Base-by-base conservation (phyloP, 2,888 invertebrate species). In the Keiferia lycopersicella region DNA sequence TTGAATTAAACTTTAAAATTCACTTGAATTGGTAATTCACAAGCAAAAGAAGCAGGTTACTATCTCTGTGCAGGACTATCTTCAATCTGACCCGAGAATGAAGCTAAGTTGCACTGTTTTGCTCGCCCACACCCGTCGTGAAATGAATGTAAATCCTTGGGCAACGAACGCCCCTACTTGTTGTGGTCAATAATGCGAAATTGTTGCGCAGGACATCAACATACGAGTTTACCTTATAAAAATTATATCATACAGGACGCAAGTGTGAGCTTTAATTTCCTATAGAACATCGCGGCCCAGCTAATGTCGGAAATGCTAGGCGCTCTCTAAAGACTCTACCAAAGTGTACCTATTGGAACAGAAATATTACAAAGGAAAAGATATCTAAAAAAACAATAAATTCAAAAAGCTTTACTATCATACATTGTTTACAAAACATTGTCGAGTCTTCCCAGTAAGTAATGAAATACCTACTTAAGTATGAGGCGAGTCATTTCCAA, bases 51-150 rank as follows among this genome's bases (percentile, higher is more conserved):
- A 56, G 56, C 26, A 63, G 58, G 63, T 68, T 67, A 77, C 78
- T 75, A 71, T 72, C 72, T 81, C 64, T 75, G 65, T 65, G 73
- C 74, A 72, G 75, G 80, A 71, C 74, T 74, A 76, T 72, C 68
- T 73, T 69, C 75, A 79, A 69, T 87, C 83, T 88, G 88, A 78
- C 73, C 75, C 66, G 68, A 70, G 72, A 68, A 71, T 72, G 72
- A 69, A 76, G 26, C 56, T 34, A 26, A 26, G 26, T 16, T 14
- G 16, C 30, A 56, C 56, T 30, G n/a, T 18, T 16, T 30, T 34
- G 75, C 76, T 79, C 73, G 71, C 74, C 83, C 79, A 89, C 90
- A 87, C 89, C 89, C 81, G 85, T 70, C 62, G 64, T 72, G 72
- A 77, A 79, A 78, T 79, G 79, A 79, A 75, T 74, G 77, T 71